A percentile compares a stretch with the other conserved stretches of the same genome.
phyloP scores from a whole-genome alignment of 1,140 invertebrate genomes.

The Drosophila pachea region DNA sequence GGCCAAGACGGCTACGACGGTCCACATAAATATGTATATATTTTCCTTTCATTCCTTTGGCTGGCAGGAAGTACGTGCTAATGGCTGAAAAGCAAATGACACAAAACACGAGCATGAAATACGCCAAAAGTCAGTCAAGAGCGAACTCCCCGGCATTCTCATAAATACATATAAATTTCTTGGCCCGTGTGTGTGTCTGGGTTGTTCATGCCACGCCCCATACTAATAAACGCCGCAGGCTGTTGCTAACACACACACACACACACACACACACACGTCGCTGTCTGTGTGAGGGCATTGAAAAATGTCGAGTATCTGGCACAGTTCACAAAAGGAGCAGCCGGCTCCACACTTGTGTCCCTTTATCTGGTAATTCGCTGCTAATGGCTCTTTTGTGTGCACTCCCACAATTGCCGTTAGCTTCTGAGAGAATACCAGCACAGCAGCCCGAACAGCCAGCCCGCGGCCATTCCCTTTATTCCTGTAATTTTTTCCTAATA shows the following conservation, averaged over 20 bases:
- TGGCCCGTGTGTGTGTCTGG: constrained; percentile 10
- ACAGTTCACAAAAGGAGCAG: constrained; percentile 37
- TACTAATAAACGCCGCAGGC: constrained; percentile 64
- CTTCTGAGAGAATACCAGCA: constrained; percentile 47
- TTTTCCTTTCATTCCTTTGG: constrained; percentile 32
- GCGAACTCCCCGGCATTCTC: constrained; percentile 45
- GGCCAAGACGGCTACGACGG: neutral
- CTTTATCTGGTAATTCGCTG: constrained; percentile 67
- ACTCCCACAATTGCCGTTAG: constrained; percentile 54
- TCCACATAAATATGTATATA: constrained; percentile 32
- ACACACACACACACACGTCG: constrained; percentile 1
- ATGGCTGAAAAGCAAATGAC: constrained; percentile 71
- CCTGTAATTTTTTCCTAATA: constrained; percentile 68
- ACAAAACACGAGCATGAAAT: constrained; percentile 56
- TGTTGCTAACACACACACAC: constrained; percentile 41
- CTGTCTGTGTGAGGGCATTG: constrained; percentile 41
- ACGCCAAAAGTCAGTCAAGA: constrained; percentile 63
- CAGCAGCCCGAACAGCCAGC: constrained; percentile 25
- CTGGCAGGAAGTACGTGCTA: constrained; percentile 67
- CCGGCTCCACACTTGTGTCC: constrained; percentile 29
- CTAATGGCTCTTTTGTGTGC: constrained; percentile 75
- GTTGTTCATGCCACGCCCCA: constrained; percentile 44
- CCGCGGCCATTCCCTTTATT: constrained; percentile 49
- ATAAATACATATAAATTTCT: constrained; percentile 53
- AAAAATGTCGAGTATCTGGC: constrained; percentile 70